Evolutionary conservation across 2,113 vertebrate genomes (phyloP).

Genomic region (Aptenodytes forsteri): DNA sequence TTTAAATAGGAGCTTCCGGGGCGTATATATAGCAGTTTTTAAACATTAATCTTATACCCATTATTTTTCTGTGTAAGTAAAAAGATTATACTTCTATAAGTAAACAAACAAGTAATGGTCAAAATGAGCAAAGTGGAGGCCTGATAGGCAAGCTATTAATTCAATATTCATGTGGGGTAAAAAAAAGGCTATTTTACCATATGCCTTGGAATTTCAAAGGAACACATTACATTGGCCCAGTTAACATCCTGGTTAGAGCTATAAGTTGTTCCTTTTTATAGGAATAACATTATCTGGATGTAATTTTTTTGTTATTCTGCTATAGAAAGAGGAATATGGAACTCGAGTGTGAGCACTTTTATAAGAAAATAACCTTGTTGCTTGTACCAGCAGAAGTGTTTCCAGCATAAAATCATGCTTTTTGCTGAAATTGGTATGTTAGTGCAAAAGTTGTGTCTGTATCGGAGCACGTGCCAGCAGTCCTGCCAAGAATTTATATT

Average conservation of each 20-base stretch:
- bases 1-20: neutral
- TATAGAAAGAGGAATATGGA: neutral
- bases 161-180: neutral
- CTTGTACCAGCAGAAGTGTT: neutral
- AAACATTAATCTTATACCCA: neutral
- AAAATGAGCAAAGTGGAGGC: neutral
- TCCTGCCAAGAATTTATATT: neutral
- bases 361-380: neutral
- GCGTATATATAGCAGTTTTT: neutral
- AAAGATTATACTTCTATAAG: neutral
- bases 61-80: neutral
- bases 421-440: neutral
- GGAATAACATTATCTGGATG: neutral
- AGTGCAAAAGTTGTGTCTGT: neutral
- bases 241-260: neutral
- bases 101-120: neutral
- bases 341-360: neutral
- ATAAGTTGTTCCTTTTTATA: neutral
- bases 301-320: neutral
- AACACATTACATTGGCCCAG: neutral
- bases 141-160: neutral
- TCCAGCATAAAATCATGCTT: neutral
- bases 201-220: neutral
- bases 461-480: neutral
- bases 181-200: neutral